A percentile compares a stretch with the other conserved stretches of the same genome.
Conservation (phyloP, 2,888 invertebrate species). For the Cheilosia grossa region DNA sequence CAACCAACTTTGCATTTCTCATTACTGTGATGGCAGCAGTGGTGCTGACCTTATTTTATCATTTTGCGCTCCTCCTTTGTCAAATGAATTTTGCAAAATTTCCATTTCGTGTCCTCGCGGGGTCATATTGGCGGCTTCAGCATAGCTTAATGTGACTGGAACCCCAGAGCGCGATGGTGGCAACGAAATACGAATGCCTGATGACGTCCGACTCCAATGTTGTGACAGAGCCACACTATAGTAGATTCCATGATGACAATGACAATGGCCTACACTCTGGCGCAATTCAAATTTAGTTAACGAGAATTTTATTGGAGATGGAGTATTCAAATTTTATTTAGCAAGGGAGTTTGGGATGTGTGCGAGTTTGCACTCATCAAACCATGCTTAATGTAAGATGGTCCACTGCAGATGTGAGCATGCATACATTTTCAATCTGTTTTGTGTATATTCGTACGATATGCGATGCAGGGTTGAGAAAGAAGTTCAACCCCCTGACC, state of each 20-base stretch:
- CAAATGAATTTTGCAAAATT: conserved; percentile 70
- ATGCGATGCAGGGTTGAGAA: neutral
- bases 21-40: conserved; percentile 52
- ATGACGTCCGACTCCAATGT: conserved; percentile 64
- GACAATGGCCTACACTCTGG: conserved; percentile 11
- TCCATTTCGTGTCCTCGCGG: conserved; percentile 64
- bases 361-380: conserved; percentile 41
- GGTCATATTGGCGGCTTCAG: conserved; percentile 63
- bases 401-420: conserved; percentile 53
- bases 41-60: conserved; percentile 62
- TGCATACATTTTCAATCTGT: conserved; percentile 63
- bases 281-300: conserved; percentile 64
- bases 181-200: conserved; percentile 32
- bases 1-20: conserved; percentile 69
- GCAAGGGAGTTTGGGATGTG: neutral
- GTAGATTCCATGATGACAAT: conserved; percentile 21
- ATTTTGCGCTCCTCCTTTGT: conserved; percentile 14
- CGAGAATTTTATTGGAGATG: conserved; percentile 70
- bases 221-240: conserved; percentile 35
- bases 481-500: conserved; percentile 37
- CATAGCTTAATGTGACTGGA: conserved; percentile 54
- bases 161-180: conserved; percentile 41
- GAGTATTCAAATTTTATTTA: conserved; percentile 70
- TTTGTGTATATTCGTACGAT: neutral
- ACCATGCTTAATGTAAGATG: conserved; percentile 40